A percentile compares a stretch with the other conserved stretches of the same genome.
Conservation (phyloP, 2,888 invertebrate genomes). For the Catocala sponsa region DNA sequence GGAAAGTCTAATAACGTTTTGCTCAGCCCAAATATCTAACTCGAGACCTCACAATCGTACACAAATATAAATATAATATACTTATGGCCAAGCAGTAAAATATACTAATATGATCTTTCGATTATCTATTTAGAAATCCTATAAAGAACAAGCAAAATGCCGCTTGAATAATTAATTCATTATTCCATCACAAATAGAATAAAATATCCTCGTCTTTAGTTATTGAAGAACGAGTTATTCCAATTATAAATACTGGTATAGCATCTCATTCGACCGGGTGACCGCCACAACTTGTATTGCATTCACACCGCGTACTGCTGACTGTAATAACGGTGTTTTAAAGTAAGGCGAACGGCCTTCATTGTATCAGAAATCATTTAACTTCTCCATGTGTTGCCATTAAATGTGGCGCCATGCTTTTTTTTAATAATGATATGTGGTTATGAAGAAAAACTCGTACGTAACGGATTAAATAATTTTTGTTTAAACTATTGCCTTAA, state of each 20-base stretch:
- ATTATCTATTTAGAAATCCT: no score
- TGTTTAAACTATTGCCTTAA: no score
- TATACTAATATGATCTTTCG: no score
- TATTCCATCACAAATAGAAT: background rate
- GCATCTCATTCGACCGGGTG: constrained; percentile 5
- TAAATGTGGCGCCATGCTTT: background rate
- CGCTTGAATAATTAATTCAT: no score
- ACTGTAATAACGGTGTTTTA: constrained; percentile 13
- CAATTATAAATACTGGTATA: background rate
- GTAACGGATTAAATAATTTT: no score
- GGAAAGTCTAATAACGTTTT: no score
- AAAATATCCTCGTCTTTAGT: background rate
- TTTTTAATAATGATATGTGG: background rate
- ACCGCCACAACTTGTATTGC: constrained; percentile 2
- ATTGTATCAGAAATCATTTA: constrained; percentile 14
- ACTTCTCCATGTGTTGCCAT: background rate
- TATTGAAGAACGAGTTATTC: constrained; percentile 2
- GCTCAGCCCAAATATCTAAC: no score
- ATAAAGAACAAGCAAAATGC: no score
- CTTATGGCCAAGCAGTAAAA: no score
- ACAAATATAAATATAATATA: no score
- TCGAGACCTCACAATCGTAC: no score
- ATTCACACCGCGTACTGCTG: constrained; percentile 1
- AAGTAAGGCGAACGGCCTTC: constrained; percentile 11
- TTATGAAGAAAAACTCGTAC: no score